These are phyloP conservation scores for Cephus rjabovi DNA, from an alignment of 2,888 invertebrate genomes.

Conservation along the genomic window DNA sequence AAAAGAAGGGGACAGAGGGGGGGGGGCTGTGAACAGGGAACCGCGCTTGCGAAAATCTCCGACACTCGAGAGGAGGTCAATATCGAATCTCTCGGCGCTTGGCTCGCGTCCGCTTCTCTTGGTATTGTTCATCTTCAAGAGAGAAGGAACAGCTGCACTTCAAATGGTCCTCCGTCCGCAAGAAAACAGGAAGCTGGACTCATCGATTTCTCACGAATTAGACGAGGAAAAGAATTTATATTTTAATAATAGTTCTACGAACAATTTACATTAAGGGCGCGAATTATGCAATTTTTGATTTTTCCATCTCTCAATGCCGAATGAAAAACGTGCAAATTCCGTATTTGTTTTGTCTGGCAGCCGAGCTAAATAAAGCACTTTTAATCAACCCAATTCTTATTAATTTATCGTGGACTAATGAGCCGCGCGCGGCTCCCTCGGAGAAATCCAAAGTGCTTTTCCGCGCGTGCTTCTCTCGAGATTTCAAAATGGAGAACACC, in stretches of 20 bases:
- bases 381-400: conserved; percentile 23
- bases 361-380: conserved; percentile 19
- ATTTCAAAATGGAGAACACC: conserved; percentile 23
- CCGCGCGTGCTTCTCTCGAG: no score
- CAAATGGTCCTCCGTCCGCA: neutral
- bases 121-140: neutral
- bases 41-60: neutral
- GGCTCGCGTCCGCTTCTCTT: neutral
- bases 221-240: neutral
- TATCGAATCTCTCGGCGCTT: neutral
- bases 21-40: neutral
- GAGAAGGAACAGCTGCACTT: neutral
- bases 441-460: no score
- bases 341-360: neutral
- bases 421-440: conserved; percentile 15
- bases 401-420: conserved; percentile 40
- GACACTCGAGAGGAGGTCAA: neutral
- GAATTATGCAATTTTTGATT: neutral
- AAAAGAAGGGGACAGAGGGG: neutral
- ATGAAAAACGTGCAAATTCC: neutral
- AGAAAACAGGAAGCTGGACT: neutral
- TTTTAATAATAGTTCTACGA: neutral
- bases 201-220: neutral
- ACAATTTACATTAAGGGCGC: neutral
- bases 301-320: neutral